Base-by-base conservation (phyloP, 2,888 invertebrate genomes). In the Synergus japonicus region DNA sequence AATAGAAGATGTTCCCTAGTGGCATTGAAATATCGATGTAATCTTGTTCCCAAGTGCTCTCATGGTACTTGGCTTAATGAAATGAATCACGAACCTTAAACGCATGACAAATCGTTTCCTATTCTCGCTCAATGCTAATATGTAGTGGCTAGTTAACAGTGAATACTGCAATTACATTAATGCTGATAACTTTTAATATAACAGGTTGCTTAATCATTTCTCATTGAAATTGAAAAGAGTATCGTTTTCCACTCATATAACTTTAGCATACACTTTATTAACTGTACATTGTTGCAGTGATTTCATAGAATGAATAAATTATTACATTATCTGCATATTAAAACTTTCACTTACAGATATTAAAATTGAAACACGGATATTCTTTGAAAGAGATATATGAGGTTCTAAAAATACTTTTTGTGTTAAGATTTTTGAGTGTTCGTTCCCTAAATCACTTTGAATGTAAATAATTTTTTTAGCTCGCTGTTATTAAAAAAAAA, bases 81-180 rank as follows among this genome's bases (percentile, higher is more conserved):
- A 73, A 73, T 73, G 49, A 73, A 54, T 73, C 73, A 73, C 49
- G 46, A 29, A 15, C 44, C 49, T 69, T 49, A 69, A 22, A 69
- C 46, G 22, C 44, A 73, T 73, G 73, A 73, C 73, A 54, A 73
- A 73, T 73, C 29, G 37, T 73, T 73, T 73, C 73, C 54, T 73
- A 49, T 73, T 37, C 46, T 69, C 49, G 15, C 18, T 29, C 29
- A 46, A 69, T 69, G 49, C 69, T 69, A 49, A 22, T 69, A 46
- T 69, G 37, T 73, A 37, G 9, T 13, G 10, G 22, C 46, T 69
- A 15, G n/a, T 65, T 65, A 13, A 29, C 37, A 37, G 1, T 65
- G 13, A 46, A 12, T 18, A 69, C 18, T 67, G 46, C 49, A 69
- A 69, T 69, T 69, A 69, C 46, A 9, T 29, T 69, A 69, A 69